Percentiles rank a stretch among this genome's conserved stretches.
These are phyloP conservation scores for Bombus terrestris DNA, from an alignment of 1,140 invertebrate genomes.

Conservation along the genomic window DNA sequence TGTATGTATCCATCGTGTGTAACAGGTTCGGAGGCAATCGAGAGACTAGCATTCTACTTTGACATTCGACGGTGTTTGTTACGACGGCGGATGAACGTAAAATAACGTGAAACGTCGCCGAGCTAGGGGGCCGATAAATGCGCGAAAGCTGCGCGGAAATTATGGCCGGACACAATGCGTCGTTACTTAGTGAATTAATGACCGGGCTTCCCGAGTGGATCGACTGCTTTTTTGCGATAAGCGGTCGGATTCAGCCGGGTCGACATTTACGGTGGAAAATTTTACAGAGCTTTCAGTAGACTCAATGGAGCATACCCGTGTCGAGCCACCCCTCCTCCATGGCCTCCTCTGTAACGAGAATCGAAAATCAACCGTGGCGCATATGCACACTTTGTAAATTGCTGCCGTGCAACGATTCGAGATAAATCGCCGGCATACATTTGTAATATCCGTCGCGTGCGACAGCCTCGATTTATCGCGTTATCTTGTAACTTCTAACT, in stretches of 20 bases:
- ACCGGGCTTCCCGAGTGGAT: constrained; percentile 10
- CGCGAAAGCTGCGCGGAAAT: not conserved
- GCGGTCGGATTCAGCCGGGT: not conserved
- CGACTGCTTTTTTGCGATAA: constrained; percentile 35
- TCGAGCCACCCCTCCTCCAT: not conserved
- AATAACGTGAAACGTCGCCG: not conserved
- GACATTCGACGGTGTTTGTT: not conserved
- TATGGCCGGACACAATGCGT: constrained; percentile 28
- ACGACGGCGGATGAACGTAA: not conserved
- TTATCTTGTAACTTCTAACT: not conserved
- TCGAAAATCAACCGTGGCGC: constrained; percentile 22
- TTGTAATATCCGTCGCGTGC: not conserved
- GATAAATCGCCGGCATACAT: constrained; percentile 6
- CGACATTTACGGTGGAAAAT: constrained; percentile 11
- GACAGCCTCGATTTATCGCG: not conserved
- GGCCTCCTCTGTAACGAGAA: not conserved
- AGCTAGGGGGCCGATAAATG: not conserved
- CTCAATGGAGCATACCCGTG: constrained; percentile 1
- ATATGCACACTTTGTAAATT: constrained; percentile 27
- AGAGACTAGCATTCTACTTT: too few species aligned
- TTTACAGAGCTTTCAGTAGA: constrained; percentile 19
- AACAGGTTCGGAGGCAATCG: too few species aligned
- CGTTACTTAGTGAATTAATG: constrained; percentile 43
- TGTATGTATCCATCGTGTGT: too few species aligned
- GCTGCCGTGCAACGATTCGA: not conserved